These are phyloP conservation scores for Flexamia atlantica DNA, from an alignment of 2,888 invertebrate genomes.

Conservation along the genomic window DNA sequence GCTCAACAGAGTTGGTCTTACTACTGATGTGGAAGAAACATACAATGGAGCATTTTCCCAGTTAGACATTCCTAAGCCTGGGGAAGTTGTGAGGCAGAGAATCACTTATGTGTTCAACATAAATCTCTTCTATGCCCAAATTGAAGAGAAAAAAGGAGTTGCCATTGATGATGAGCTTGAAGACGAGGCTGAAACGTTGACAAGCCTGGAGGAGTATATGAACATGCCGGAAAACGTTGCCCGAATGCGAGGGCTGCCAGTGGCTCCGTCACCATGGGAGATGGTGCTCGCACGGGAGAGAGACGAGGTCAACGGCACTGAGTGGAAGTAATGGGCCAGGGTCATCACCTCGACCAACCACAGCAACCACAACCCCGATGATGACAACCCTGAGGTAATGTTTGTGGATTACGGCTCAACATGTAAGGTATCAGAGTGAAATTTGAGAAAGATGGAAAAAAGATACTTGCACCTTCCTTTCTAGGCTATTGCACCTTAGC, in stretches of 20 bases:
- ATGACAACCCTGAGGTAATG: slow-evolving; percentile 27
- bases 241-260: slow-evolving; percentile 1
- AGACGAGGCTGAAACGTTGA: slow-evolving; percentile 43
- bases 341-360: slow-evolving; percentile 7
- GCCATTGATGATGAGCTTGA: slow-evolving; percentile 11
- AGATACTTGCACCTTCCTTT: slow-evolving; percentile 53
- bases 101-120: slow-evolving; percentile 19
- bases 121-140: slow-evolving; percentile 45
- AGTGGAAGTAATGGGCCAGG: slow-evolving; percentile 36
- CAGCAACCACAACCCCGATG: neutral
- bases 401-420: slow-evolving; percentile 54
- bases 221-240: slow-evolving; percentile 4
- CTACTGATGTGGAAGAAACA: slow-evolving; percentile 48
- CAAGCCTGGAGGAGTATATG: slow-evolving; percentile 6
- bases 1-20: slow-evolving; percentile 6
- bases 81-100: slow-evolving; percentile 6
- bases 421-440: neutral
- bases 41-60: slow-evolving; percentile 17
- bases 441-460: slow-evolving; percentile 49
- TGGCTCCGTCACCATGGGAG: slow-evolving; percentile 17
- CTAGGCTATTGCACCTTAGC: too few relatives aligned
- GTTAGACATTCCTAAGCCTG: slow-evolving; percentile 15
- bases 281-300: slow-evolving; percentile 48
- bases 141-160: slow-evolving; percentile 4
- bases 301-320: neutral